Evolutionary conservation across 1,140 invertebrate genomes (phyloP).

Genomic region (Thaumetopoea pityocampa): DNA sequence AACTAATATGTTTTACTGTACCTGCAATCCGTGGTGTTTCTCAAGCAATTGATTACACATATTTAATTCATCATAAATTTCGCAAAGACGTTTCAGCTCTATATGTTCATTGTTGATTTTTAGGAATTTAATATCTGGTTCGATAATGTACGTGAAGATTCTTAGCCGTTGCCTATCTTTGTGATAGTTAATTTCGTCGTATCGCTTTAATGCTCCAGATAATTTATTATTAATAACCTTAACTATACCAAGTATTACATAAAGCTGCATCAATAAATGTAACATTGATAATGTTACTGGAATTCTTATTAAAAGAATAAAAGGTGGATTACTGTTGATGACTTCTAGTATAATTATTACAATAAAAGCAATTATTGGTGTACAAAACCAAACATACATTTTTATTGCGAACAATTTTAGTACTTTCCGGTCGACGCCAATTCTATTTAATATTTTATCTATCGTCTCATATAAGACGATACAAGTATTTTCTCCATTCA

Average conservation of each 20-base stretch:
- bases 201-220: slow-evolving; percentile 18
- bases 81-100: slow-evolving; percentile 39
- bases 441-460: slow-evolving; percentile 24
- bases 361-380: slow-evolving; percentile 22
- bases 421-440: slow-evolving; percentile 27
- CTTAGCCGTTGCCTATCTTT: slow-evolving; percentile 1
- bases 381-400: slow-evolving; percentile 31
- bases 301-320: slow-evolving; percentile 34
- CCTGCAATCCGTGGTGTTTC: slow-evolving; percentile 45
- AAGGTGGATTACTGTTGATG: slow-evolving; percentile 26
- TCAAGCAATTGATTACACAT: slow-evolving; percentile 37
- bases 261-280: slow-evolving; percentile 45
- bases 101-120: slow-evolving; percentile 13
- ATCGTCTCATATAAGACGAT: slow-evolving; percentile 27
- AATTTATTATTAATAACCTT: slow-evolving; percentile 39
- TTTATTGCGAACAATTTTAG: slow-evolving; percentile 35
- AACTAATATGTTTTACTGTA: slow-evolving; percentile 17
- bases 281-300: slow-evolving; percentile 37
- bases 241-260: slow-evolving; percentile 35
- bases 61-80: slow-evolving; percentile 43
- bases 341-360: slow-evolving; percentile 35
- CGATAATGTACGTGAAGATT: slow-evolving; percentile 25
- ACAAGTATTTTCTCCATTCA: slow-evolving; percentile 20
- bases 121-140: slow-evolving; percentile 32
- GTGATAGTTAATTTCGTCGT: slow-evolving; percentile 2